A percentile compares a stretch with the other conserved stretches of the same genome.
Conservation (phyloP, 2,797 vertebrate species). For the Heliangelus exortis region DNA sequence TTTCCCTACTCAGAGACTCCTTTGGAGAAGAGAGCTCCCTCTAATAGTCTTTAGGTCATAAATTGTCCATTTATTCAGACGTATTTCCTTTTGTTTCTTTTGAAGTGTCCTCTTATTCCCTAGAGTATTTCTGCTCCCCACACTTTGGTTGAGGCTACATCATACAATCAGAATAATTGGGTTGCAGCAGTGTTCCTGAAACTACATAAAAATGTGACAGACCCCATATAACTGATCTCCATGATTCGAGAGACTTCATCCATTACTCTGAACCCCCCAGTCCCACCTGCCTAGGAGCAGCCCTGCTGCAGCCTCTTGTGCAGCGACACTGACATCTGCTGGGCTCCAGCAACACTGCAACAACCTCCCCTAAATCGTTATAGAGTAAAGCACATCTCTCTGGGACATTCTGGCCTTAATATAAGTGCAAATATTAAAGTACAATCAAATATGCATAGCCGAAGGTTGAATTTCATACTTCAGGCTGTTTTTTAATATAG, state of each 20-base stretch:
- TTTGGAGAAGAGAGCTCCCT: not conserved
- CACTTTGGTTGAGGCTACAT: not conserved
- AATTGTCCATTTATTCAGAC: not conserved
- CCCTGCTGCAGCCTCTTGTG: not conserved
- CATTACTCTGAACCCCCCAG: accelerated
- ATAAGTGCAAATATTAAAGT: not conserved
- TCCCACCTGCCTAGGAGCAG: not conserved
- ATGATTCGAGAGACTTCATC: not conserved
- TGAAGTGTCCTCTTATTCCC: not conserved
- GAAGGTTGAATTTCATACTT: not conserved
- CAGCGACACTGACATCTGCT: slow-evolving; percentile 72
- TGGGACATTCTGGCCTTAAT: not conserved
- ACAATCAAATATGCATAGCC: not conserved
- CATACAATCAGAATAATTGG: not conserved
- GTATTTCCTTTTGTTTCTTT: not conserved
- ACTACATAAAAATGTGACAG: not conserved
- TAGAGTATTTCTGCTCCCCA: not conserved
- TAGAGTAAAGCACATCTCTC: not conserved
- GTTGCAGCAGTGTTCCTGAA: not conserved
- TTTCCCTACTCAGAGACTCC: not conserved
- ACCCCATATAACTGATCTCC: not conserved
- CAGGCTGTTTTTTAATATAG: not conserved
- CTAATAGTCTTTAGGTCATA: not conserved
- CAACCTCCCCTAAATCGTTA: not conserved
- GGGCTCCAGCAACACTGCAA: not conserved